Conservation (phyloP, 1,140 invertebrate genomes). For the Triops longicaudatus region DNA sequence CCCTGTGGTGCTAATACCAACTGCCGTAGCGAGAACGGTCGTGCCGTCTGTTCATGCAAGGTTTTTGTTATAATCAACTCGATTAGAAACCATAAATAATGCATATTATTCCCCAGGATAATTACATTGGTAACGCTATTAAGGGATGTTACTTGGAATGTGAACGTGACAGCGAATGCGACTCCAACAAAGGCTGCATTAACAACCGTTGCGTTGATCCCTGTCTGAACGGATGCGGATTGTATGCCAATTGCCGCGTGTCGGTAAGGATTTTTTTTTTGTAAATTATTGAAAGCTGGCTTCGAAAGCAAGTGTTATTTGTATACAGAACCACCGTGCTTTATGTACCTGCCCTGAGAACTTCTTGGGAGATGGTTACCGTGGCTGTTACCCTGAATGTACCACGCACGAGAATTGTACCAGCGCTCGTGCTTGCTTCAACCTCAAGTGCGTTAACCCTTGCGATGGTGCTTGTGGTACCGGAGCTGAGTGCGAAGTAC, state of each 20-base stretch:
- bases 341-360: conserved; percentile 62
- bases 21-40: conserved; percentile 62
- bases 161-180: conserved; percentile 63
- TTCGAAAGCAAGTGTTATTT: not conserved
- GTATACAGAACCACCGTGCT: conserved; percentile 32
- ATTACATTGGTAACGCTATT: conserved; percentile 61
- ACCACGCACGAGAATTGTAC: conserved; percentile 38
- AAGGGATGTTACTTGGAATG: conserved; percentile 67
- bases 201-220: conserved; percentile 29
- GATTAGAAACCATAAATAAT: not conserved
- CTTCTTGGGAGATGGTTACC: conserved; percentile 44
- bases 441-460: conserved; percentile 66
- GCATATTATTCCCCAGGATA: conserved; percentile 43
- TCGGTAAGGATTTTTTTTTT: conserved; percentile 11
- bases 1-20: conserved; percentile 70
- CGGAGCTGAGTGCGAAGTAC: conserved; percentile 66
- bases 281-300: not conserved
- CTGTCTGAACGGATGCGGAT: conserved; percentile 25
- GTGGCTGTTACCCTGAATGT: conserved; percentile 38
- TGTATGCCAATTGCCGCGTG: conserved; percentile 28
- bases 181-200: conserved; percentile 32
- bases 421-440: conserved; percentile 50
- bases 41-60: conserved; percentile 62
- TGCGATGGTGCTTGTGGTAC: conserved; percentile 63
- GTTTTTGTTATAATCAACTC: conserved; percentile 50